Base-by-base conservation (phyloP, 92 coral and sea anemone species). In the Zoanthus gigantus region DNA sequence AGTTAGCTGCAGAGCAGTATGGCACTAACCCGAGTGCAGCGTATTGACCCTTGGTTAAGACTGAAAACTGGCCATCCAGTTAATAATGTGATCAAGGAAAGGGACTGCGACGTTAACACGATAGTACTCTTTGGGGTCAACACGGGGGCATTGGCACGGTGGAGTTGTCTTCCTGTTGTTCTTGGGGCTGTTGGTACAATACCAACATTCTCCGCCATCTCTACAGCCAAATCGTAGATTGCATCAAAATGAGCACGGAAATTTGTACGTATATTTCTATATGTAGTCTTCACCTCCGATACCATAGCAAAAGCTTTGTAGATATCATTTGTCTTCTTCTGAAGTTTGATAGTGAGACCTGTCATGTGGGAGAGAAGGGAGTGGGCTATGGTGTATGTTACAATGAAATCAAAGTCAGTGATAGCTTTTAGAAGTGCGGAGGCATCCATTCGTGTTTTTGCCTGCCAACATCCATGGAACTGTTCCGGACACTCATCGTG, bases 401-500 rank as follows among this genome's bases (percentile, higher is more conserved):
- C 67, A 32, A 78, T 67, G 42, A 85, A 75, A 56, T 87, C 90
- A 56, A 65, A 68, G 52, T 63, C 42, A 31, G 88, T 83, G 14
- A 88, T 83, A 28, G 87, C 88, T 45, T 83, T 60, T 2, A 74
- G 88, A 12, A 83, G 88, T 47, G 47, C 65, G 13, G 88, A 84
- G n/a, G 85, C 85, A 83, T 84, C 92, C 15, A 46, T 89, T 86
- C 85, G 32, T 6, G 75, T 56, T 48, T 31, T 86, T 84, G 79
- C 8, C 13, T 56, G 65, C 91, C 91, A 88, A 45, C 82, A 82
- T 60, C 87, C 91, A 34, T 74, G 18, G 73, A 82, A 88, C 88
- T 88, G 91, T 52, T 82, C 91, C n/a, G 91, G 91, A 42, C 91
- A 88, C 88, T 88, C 58, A 37, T 81, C 83, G 32, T 72, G 91